Base-by-base conservation (phyloP, 1,140 invertebrate species). In the Drosophila paulistorum region DNA sequence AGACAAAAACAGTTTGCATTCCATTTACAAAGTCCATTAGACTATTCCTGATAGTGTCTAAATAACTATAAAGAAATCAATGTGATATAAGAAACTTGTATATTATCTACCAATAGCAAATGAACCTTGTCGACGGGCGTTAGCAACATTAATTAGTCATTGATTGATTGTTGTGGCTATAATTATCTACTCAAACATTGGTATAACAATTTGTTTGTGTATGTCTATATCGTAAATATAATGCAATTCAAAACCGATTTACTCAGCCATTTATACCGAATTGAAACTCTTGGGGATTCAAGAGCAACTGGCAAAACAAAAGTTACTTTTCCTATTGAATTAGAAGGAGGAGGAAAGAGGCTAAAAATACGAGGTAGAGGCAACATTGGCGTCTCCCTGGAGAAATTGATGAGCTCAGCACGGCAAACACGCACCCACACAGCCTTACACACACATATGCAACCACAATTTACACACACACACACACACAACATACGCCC, bases 341-440 rank as follows among this genome's bases (percentile, higher is more conserved):
- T 11, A 23, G 45, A 20, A 11, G 9, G 17, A 23, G 7, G 45
- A 48, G 14, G 1, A 30, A 30, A 6, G 30, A 30, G 45, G 17
- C 9, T 20, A 51, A 51, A 51, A 51, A 51, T 51, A 51, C 45
- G 20, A 51, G 45, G 3, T 39, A 39, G 5, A 30, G 30, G 37
- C 11, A 23, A 23, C 20, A n/a, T 51, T 41, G 41, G 35, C 37
- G 59, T 51, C 39, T 63, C 73, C 74, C 74, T 51, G 51, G 78
- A 74, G 62, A 74, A 71, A 69, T 35, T 77, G 78, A 84, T 84
- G 82, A 85, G 81, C 82, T 81, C 67, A 76, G 82, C 73, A 74
- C 54, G 68, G 71, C 71, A 83, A 83, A 71, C 51, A 79, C 37
- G 62, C 58, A 65, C 23, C 14, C 30, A 63, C 30, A 65, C 45